These are phyloP conservation scores for Leptarthrus brevirostris DNA, from an alignment of 2,888 invertebrate species.

Conservation along the genomic window DNA sequence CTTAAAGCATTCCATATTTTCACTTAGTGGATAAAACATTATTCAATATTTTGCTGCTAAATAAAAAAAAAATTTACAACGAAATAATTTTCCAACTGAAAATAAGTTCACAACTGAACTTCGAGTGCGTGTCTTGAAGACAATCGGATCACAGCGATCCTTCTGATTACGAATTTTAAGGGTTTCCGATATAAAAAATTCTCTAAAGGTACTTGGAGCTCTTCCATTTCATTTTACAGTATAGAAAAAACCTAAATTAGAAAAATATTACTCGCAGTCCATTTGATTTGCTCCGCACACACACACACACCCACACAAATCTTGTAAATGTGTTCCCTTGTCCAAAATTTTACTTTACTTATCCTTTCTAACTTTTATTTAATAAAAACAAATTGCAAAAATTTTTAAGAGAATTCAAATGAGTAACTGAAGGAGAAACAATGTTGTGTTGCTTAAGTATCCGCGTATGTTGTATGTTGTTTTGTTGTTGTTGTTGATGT, in stretches of 20 bases:
- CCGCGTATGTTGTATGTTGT: background rate
- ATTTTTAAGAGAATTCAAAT: background rate
- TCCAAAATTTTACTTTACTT: constrained; percentile 27
- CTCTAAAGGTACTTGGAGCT: constrained; percentile 41
- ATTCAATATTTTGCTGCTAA: constrained; percentile 8
- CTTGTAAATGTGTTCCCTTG: constrained; percentile 30
- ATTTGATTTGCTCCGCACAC: constrained; percentile 36
- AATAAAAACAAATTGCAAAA: constrained; percentile 14
- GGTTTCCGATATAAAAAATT: constrained; percentile 16
- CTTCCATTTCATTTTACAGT: background rate
- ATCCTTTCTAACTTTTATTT: background rate
- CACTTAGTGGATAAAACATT: constrained; percentile 19
- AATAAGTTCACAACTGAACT: constrained; percentile 1
- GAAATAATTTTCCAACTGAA: constrained; percentile 11
- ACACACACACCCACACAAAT: too few species aligned
- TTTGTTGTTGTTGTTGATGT: constrained; percentile 10
- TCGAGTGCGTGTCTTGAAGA: constrained; percentile 8
- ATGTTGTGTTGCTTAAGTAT: background rate
- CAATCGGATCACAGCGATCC: background rate
- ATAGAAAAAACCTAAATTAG: too few species aligned
- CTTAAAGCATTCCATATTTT: constrained; percentile 1
- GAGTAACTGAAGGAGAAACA: background rate
- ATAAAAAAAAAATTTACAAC: constrained; percentile 37
- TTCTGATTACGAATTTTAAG: background rate
- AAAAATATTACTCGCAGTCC: constrained; percentile 15